Evolutionary conservation across 2,888 invertebrate species (phyloP), one percentile per base, ranked within the genome.

Genomic region (Tetramorium bicarinatum): DNA sequence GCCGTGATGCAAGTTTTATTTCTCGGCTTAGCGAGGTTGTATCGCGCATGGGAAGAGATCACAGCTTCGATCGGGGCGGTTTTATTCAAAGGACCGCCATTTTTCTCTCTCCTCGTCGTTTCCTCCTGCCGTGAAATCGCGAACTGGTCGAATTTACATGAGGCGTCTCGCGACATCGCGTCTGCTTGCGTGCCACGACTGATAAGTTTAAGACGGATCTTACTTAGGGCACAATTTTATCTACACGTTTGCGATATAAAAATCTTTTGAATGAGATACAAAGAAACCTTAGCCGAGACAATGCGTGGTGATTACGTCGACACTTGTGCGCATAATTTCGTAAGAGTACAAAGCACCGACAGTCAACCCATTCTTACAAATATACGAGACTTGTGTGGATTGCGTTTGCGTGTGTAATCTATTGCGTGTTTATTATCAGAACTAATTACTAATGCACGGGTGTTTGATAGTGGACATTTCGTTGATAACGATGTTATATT

Each of bases 151-250:
- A 91, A 92, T 93, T 93, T 91, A 86, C 91, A 92, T 92, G 88
- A 88, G 83, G 69, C 85, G 41, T 54, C 86, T 74, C 83, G 69
- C 84, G 74, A 75, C 76, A 85, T 85, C 85, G 87, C 87, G 87
- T 87, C 87, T 87, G 85, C 76, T 92, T 88, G 92, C 93, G 93
- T 93, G 93, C 86, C 87, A 34, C 76, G 91, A 92, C 90, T 92
- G 92, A 92, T 91, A 92, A 93, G 44, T 25, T 90, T 86, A 87
- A 89, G 85, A 29, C 87, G 88, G 81, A 86, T 85, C 89, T 87
- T 84, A 81, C 80, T 89, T 82, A 52, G 82, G 71, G 64, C 62
- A 64, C 69, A 76, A 83, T 83, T 74, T 87, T 85, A 83, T 82
- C 89, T 84, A 80, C 59, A 72, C 49, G 21, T 79, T 62, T 25